Base-by-base conservation (phyloP, 2,888 invertebrate genomes). In the Caenorhabditis sp. region DNA sequence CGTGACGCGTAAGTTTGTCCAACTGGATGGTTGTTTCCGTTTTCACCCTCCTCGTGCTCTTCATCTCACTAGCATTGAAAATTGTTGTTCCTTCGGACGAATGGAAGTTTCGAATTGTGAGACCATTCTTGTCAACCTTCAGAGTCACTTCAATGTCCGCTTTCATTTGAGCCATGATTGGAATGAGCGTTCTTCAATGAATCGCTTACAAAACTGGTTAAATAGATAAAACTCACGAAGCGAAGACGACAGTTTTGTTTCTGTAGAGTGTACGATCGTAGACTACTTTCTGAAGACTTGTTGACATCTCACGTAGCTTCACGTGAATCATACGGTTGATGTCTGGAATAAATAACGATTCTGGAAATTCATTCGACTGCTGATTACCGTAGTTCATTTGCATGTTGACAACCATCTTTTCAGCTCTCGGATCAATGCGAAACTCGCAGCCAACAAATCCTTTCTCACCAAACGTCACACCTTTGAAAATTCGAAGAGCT, bases 401-500 rank as follows among this genome's bases (percentile, higher is more conserved):
- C 11, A 81, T 13, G 11, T 76, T 76, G 11, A 76, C 76, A 4
- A 26, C 26, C 81, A 81, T 67, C 24, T 44, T 61, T 13, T 81
- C 76, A 22, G 53, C 64, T 37, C 47, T 69, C 13, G 81, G 81
- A 67, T 81, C 76, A 40, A 81, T 76, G 55, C 70, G 76, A 32
- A 81, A 76, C 47, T 81, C 81, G 40, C 81, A 81, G 0, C 69
- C 74, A 3, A 67, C 56, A 20, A 80, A 74, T n/a, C 62, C 69
- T 51, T 80, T 80, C 3, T 79, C 79, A 2, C 79, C 67, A 15
- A 71, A 55, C n/a, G 65, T 40, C 1, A 70, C 69, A 2, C 81
- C 81, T 71, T 81, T 81, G 61, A 81, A 81, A 50, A 81, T 71
- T 47, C 65, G 40, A 26, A 47, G 70, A 5, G 81, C 81, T 6